A percentile compares a stretch with the other conserved stretches of the same genome.
phyloP scores from a whole-genome alignment of 2,888 invertebrate species.

The Fragum fragum region DNA sequence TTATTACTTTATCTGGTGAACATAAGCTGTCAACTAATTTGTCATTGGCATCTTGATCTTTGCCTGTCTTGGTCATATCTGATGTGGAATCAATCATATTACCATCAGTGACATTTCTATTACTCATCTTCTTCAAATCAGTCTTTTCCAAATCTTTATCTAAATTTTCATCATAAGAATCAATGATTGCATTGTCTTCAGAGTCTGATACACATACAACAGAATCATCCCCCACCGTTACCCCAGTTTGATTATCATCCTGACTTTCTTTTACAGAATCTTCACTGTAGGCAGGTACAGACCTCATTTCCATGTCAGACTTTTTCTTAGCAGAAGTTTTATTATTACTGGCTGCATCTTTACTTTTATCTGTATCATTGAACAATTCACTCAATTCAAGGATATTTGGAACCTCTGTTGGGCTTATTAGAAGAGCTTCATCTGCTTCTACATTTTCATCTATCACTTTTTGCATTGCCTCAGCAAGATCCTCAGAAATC shows the following conservation, averaged over 20 bases:
- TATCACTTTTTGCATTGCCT: background rate
- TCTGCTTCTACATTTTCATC: conserved; percentile 5
- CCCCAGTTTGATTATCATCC: background rate
- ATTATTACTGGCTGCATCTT: background rate
- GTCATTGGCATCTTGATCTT: background rate
- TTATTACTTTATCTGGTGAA: background rate
- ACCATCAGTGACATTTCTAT: background rate
- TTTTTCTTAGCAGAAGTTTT: background rate
- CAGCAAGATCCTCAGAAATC: background rate
- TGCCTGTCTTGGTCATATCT: background rate
- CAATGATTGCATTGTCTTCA: background rate
- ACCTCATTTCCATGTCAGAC: background rate
- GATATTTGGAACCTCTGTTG: conserved; percentile 46
- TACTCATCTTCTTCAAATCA: background rate
- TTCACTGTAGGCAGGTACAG: background rate
- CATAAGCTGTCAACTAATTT: background rate
- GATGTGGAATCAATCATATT: background rate
- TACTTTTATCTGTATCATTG: conserved; percentile 1
- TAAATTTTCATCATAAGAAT: background rate
- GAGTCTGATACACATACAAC: background rate
- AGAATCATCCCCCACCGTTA: background rate
- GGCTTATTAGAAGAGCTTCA: background rate
- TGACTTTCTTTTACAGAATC: background rate
- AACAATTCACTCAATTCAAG: conserved; percentile 21
- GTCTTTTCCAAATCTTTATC: background rate